These are phyloP conservation scores for Monoplex corrugatus DNA, from an alignment of 2,888 invertebrate genomes.

Conservation along the genomic window DNA sequence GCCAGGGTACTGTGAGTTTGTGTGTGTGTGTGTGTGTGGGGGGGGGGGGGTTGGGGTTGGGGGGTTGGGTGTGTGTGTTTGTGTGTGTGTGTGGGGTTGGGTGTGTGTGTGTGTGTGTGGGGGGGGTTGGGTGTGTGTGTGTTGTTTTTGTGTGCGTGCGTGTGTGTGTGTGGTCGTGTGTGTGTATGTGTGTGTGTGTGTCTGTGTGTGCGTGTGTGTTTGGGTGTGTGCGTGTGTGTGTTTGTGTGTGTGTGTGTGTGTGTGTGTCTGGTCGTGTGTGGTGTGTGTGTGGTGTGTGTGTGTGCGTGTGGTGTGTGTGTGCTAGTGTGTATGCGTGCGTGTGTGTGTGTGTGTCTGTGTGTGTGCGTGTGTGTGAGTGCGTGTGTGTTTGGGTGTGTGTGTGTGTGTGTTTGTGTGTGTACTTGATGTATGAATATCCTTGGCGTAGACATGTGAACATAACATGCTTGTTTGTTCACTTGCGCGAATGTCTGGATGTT, in stretches of 20 bases:
- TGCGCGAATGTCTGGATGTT: background rate
- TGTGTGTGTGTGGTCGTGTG: background rate
- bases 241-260: background rate
- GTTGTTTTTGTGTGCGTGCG: background rate
- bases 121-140: background rate
- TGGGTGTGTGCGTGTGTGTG: background rate
- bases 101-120: background rate
- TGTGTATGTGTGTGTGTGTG: background rate
- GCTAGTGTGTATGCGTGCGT: background rate
- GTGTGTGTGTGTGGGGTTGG: background rate
- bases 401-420: too few relatives aligned
- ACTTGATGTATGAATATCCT: too few relatives aligned
- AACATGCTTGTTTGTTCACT: too few relatives aligned
- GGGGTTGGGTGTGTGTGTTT: background rate
- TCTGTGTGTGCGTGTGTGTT: background rate
- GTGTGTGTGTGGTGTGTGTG: background rate
- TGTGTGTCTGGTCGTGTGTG: background rate
- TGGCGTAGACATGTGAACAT: too few relatives aligned
- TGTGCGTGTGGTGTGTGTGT: background rate
- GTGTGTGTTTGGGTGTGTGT: too few relatives aligned
- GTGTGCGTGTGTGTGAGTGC: too few relatives aligned
- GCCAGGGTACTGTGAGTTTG: slow-evolving; percentile 73
- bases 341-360: too few relatives aligned
- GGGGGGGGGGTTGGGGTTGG: background rate
- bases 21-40: background rate